Evolutionary conservation across 2,113 vertebrate species (phyloP).

Genomic region (Corydoras sp.): DNA sequence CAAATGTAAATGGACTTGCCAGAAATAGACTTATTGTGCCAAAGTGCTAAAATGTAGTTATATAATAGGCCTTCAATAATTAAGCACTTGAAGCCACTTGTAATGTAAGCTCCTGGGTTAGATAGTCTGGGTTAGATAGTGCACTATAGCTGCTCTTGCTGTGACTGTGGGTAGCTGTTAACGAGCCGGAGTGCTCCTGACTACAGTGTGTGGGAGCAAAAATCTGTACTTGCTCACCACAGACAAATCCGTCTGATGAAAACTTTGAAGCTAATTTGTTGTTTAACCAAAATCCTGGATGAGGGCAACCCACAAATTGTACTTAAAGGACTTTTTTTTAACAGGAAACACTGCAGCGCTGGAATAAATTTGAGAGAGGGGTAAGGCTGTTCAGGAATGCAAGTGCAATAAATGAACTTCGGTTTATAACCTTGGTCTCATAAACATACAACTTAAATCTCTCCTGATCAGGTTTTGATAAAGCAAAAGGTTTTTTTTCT

Average conservation of each 20-base stretch:
- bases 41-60: conserved; percentile 62
- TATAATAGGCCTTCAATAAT: conserved; percentile 68
- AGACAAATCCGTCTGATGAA: conserved; percentile 25
- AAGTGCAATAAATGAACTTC: conserved; percentile 9
- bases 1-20: conserved; percentile 45
- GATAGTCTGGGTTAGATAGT: conserved; percentile 34
- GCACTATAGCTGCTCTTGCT: conserved; percentile 37
- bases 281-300: conserved; percentile 19
- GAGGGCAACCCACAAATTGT: too few relatives aligned
- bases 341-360: background rate
- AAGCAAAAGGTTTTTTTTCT: too few relatives aligned
- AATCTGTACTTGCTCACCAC: conserved; percentile 14
- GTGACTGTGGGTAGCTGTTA: conserved; percentile 43
- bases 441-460: background rate
- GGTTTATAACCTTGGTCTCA: background rate
- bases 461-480: too few relatives aligned
- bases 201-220: conserved; percentile 30
- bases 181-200: conserved; percentile 20
- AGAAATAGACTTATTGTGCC: conserved; percentile 41
- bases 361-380: conserved; percentile 11
- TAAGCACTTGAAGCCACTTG: conserved; percentile 56
- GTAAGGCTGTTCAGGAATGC: background rate
- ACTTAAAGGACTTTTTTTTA: background rate
- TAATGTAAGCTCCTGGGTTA: conserved; percentile 39
- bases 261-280: conserved; percentile 30